Percentiles rank a stretch among this genome's conserved stretches.
Conservation (phyloP, 2,113 vertebrate genomes). For the Lanius collurio region DNA sequence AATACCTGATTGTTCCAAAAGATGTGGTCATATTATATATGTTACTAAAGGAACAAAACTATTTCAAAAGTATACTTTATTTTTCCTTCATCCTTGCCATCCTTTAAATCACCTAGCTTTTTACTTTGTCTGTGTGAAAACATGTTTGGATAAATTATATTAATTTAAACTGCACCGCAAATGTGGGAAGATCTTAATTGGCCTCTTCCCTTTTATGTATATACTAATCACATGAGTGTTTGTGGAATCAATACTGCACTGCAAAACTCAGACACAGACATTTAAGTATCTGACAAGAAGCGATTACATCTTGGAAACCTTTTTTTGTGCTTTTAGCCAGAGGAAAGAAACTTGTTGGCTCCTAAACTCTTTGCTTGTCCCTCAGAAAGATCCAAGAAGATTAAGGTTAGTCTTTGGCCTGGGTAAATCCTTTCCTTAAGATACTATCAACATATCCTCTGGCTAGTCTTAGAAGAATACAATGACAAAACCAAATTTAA, state of each 20-base stretch:
- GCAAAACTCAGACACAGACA: neutral
- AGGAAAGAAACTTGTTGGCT: neutral
- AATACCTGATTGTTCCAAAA: slow-evolving; percentile 32
- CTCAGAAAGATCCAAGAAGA: neutral
- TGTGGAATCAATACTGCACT: neutral
- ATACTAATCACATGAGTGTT: neutral
- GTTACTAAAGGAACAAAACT: slow-evolving; percentile 28
- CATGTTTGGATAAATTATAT: neutral
- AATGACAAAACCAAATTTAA: slow-evolving; percentile 33
- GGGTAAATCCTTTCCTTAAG: slow-evolving; percentile 2
- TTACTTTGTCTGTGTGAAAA: neutral
- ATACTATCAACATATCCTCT: neutral
- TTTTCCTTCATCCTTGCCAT: neutral
- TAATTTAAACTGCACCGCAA: neutral
- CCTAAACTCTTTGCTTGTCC: neutral
- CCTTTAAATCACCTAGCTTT: slow-evolving; percentile 2
- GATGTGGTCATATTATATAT: neutral
- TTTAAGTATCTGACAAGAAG: neutral
- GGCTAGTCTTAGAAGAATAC: neutral
- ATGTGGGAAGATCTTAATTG: neutral
- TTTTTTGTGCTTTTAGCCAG: neutral
- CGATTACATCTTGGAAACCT: neutral
- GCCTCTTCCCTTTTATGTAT: neutral
- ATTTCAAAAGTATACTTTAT: neutral
- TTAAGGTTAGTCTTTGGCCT: neutral